Evolutionary conservation across 2,797 vertebrate species (phyloP), one percentile per base, ranked within the genome.

Genomic region (Sebastolobus altivelis): DNA sequence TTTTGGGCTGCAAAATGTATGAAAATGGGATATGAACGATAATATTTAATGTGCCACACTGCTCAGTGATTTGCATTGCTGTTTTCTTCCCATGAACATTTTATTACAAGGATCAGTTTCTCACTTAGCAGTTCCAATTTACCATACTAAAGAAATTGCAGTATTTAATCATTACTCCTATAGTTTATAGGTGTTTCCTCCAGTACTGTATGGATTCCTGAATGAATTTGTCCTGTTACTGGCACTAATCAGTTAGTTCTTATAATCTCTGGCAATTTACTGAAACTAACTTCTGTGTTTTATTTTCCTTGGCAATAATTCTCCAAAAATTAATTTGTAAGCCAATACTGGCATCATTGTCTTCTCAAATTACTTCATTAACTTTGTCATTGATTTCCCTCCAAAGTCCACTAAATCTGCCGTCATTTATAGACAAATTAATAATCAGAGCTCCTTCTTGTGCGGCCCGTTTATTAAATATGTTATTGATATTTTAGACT

Each of bases 401-500:
- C 69, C 54, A 73, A 55, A 69, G 60, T 69, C 25, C 3, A 12
- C 20, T 33, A 52, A 77, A 67, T 69, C 56, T 37, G 60, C 35
- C 14, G 18, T 72, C 58, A 65, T 67, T 65, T 12, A 59, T 31
- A 31, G 40, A 65, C 43, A 69, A 56, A 79, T 65, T 33, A 16
- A 61, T 54, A 77, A 72, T 33, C 59, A 65, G 20, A 46, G n/a
- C 40, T 25, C 43, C n/a, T 74, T 49, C 43, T 73, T 37, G 38
- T 37, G 37, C 2, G 11, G n/a, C 8, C 25, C 2, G 3, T 63
- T 66, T 77, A 69, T 72, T 79, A 58, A 77, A 72, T 72, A 55
- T 63, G 16, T 63, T 75, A 78, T 63, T 81, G 75, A 81, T 77
- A 80, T 71, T 80, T 78, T 46, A 5, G 46, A 38, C n/a, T 2